Percentiles rank a stretch among this genome's conserved stretches.
These are phyloP conservation scores for Andrena bicolor DNA, from an alignment of 2,888 invertebrate genomes.

Conservation along the genomic window DNA sequence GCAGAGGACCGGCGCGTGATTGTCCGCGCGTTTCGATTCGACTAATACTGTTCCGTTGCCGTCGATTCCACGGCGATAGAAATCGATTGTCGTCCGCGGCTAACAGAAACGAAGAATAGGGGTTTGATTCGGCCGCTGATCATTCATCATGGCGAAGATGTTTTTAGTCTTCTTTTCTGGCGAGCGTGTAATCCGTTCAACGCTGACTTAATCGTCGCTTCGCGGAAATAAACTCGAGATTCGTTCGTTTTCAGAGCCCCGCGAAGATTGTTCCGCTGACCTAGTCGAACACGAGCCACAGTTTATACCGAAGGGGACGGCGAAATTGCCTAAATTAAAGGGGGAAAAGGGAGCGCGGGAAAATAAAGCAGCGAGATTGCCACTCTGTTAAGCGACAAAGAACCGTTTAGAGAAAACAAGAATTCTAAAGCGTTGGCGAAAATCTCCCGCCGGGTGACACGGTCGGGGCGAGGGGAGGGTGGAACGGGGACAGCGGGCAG, in stretches of 20 bases:
- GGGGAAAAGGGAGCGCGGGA: not conserved
- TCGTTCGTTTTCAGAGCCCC: no score
- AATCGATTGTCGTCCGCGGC: not conserved
- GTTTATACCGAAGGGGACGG: not conserved
- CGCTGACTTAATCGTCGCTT: no score
- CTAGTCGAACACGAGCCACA: not conserved
- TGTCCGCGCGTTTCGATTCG: not conserved
- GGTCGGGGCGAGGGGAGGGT: not conserved
- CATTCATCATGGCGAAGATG: no score
- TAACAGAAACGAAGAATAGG: not conserved
- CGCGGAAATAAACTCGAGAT: no score
- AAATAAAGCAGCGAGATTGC: conserved; percentile 14
- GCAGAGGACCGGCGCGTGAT: conserved; percentile 3
- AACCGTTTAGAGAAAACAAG: conserved; percentile 18
- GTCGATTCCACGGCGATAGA: not conserved
- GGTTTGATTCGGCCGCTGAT: no score
- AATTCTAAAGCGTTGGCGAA: conserved; percentile 15
- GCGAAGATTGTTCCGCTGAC: not conserved
- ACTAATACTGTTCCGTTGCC: not conserved
- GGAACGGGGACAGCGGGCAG: not conserved
- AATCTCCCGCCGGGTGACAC: conserved; percentile 3
- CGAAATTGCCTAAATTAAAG: not conserved
- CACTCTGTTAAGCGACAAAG: not conserved
- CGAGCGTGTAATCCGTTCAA: no score
- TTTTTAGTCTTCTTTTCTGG: no score